phyloP scores from a whole-genome alignment of 1,140 invertebrate genomes.

The Lysiphlebus fabarum region DNA sequence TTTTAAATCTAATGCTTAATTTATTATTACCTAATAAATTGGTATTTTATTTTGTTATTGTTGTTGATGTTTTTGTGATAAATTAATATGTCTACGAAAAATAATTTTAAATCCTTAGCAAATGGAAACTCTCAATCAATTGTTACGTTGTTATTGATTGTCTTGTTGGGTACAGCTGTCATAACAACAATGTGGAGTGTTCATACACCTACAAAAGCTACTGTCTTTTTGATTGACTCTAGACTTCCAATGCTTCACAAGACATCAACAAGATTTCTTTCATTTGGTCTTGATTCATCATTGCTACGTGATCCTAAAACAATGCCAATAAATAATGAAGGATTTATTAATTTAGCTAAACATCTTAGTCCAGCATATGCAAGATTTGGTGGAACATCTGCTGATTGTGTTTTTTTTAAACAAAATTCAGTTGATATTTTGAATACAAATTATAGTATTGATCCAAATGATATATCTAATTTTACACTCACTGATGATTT shows the following conservation, averaged over 20 bases:
- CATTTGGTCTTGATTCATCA: slow-evolving; percentile 48
- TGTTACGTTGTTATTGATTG: too few relatives aligned
- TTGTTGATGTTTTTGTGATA: too few relatives aligned
- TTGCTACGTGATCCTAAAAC: slow-evolving; percentile 38
- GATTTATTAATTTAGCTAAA: slow-evolving; percentile 57
- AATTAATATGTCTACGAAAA: too few relatives aligned
- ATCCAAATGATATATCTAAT: slow-evolving; percentile 41
- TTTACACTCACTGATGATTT: slow-evolving; percentile 44
- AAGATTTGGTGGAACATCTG: slow-evolving; percentile 65
- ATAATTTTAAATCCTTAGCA: too few relatives aligned
- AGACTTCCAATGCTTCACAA: slow-evolving; percentile 19
- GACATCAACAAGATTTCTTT: slow-evolving; percentile 47
- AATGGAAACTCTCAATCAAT: too few relatives aligned
- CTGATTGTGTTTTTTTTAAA: slow-evolving; percentile 64
- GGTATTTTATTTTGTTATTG: too few relatives aligned
- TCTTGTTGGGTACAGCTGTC: too few relatives aligned
- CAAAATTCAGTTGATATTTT: slow-evolving; percentile 21
- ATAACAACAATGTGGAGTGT: too few relatives aligned
- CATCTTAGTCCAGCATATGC: slow-evolving; percentile 61
- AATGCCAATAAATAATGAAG: slow-evolving; percentile 41
- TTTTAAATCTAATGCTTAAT: too few relatives aligned
- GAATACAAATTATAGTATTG: slow-evolving; percentile 22
- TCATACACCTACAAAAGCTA: too few relatives aligned
- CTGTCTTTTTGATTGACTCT: neutral
- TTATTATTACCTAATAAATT: too few relatives aligned